These are phyloP conservation scores for Cyclina sinensis DNA, from an alignment of 1,140 invertebrate species.

Conservation along the genomic window DNA sequence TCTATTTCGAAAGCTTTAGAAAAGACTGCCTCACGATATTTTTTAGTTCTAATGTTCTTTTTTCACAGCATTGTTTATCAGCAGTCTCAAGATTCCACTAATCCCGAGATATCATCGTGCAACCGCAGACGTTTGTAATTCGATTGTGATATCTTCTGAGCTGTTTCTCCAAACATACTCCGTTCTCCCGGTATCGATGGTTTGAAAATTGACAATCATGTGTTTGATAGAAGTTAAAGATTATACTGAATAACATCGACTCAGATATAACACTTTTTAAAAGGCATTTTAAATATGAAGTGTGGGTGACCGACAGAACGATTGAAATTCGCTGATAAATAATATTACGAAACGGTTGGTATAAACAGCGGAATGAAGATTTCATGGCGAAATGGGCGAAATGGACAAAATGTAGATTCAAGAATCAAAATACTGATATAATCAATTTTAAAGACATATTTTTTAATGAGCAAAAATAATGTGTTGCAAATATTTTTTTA, in stretches of 20 bases:
- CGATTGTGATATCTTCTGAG: background rate
- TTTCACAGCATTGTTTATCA: background rate
- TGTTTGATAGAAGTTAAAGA: background rate
- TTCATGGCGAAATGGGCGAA: too few species aligned
- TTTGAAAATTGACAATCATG: background rate
- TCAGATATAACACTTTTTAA: slow-evolving; percentile 1
- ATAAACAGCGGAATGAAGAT: too few species aligned
- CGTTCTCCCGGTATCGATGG: background rate
- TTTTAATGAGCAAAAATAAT: too few species aligned
- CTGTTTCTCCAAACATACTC: slow-evolving; percentile 4
- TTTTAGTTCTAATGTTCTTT: too few species aligned
- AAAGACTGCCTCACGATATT: too few species aligned
- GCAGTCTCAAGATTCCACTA: background rate
- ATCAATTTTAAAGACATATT: too few species aligned
- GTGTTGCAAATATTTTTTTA: too few species aligned
- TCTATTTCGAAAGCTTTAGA: too few species aligned
- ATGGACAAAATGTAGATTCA: too few species aligned
- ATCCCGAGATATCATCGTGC: background rate
- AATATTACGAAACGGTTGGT: too few species aligned
- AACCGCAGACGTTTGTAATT: background rate
- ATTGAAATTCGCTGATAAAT: background rate
- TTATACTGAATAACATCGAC: background rate
- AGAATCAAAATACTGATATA: too few species aligned
- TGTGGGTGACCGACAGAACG: background rate
- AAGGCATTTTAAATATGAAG: background rate